phyloP scores from a whole-genome alignment of 1,140 invertebrate species.

The Heliconius nattereri region DNA sequence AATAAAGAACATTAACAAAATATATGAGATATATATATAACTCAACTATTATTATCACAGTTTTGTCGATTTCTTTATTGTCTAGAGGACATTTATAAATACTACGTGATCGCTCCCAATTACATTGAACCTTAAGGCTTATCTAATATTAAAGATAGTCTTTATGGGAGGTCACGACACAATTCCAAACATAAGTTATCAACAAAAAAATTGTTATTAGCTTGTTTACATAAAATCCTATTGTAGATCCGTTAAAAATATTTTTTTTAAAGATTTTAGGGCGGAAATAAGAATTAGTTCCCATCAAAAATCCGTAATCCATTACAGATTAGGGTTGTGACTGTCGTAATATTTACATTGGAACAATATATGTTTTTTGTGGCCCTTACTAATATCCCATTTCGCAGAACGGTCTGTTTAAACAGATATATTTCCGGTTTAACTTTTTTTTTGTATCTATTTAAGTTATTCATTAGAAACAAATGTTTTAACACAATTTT shows the following conservation, averaged over 20 bases:
- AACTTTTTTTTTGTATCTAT: conserved; percentile 48
- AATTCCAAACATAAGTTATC: not conserved
- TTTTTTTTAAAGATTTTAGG: conserved; percentile 7
- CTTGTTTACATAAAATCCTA: conserved; percentile 13
- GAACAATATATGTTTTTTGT: conserved; percentile 41
- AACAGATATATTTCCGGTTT: conserved; percentile 58
- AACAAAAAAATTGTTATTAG: not conserved
- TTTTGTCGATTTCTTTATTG: not conserved
- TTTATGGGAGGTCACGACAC: conserved; percentile 9
- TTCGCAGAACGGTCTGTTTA: conserved; percentile 66
- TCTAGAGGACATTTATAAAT: not conserved
- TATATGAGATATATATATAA: too few relatives aligned
- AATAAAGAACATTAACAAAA: too few relatives aligned
- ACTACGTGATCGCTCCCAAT: not conserved
- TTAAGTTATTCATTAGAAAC: conserved; percentile 38
- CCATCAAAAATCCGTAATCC: conserved; percentile 8
- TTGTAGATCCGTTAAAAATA: not conserved
- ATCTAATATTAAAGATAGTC: not conserved
- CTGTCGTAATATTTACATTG: conserved; percentile 39
- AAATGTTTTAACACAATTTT: conserved; percentile 33
- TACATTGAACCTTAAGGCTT: not conserved
- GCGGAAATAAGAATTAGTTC: conserved; percentile 24
- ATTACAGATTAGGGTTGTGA: conserved; percentile 34
- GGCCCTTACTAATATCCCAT: conserved; percentile 38
- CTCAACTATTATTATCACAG: too few relatives aligned